phyloP scores from a whole-genome alignment of 1,140 invertebrate genomes.

The Orchestia grillus region DNA sequence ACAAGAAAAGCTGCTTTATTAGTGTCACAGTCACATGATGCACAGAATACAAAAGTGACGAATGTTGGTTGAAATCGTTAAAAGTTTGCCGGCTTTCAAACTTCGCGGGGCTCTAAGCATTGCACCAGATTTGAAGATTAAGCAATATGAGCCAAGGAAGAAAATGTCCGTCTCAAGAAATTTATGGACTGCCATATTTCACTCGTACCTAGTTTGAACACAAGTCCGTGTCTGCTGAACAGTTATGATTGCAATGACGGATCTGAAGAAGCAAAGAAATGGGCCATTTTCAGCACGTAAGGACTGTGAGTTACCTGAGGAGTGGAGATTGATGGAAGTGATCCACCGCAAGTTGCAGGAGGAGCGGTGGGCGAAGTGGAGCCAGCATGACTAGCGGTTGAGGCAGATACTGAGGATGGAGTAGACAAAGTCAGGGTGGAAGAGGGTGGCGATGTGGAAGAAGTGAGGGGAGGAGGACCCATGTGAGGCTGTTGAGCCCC shows the following conservation, averaged over 20 bases:
- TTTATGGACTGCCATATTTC: not conserved
- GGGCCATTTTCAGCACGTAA: not conserved
- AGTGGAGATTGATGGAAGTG: conserved; percentile 62
- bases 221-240: too few species aligned
- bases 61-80: not conserved
- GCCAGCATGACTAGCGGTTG: conserved; percentile 59
- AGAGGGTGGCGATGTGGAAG: conserved; percentile 63
- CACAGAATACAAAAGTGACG: not conserved
- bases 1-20: not conserved
- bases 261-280: not conserved
- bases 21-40: not conserved
- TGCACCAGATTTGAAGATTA: too few species aligned
- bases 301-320: conserved; percentile 52
- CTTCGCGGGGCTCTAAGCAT: too few species aligned
- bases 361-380: conserved; percentile 63
- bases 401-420: conserved; percentile 61
- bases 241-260: not conserved
- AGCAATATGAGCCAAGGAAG: not conserved
- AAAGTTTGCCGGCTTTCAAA: not conserved
- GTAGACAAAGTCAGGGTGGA: conserved; percentile 59
- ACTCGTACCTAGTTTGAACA: too few species aligned
- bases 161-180: not conserved
- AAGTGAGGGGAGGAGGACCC: conserved; percentile 67
- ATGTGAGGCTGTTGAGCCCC: conserved; percentile 60
- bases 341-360: conserved; percentile 61